Conservation (phyloP, 2,113 vertebrate genomes). For the Motacilla tschutschensis region DNA sequence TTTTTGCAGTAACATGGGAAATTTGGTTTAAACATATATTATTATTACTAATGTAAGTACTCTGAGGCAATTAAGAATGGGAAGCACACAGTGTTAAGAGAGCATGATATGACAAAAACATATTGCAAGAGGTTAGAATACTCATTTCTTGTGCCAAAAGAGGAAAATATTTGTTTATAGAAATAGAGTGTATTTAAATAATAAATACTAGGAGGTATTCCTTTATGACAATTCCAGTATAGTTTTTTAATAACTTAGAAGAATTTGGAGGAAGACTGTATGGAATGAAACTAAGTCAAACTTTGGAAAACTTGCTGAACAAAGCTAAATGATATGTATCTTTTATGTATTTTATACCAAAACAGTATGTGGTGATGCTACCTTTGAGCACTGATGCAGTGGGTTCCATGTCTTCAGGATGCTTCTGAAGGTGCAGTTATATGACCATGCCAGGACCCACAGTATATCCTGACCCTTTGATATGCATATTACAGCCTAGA, state of each 20-base stretch:
- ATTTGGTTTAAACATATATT: neutral
- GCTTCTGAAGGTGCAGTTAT: neutral
- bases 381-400: neutral
- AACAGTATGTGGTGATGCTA: neutral
- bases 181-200: neutral
- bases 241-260: neutral
- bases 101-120: neutral
- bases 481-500: neutral
- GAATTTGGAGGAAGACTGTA: neutral
- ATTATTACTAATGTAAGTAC: neutral
- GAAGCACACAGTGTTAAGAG: neutral
- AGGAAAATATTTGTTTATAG: neutral
- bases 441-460: neutral
- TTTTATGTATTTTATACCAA: neutral
- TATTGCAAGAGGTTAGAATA: neutral
- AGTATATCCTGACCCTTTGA: neutral
- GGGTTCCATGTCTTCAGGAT: neutral
- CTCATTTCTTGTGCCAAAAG: neutral
- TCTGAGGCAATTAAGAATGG: neutral
- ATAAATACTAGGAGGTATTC: neutral
- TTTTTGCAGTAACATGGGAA: neutral
- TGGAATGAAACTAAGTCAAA: neutral
- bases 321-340: neutral
- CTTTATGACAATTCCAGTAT: neutral
- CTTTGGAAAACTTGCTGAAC: neutral